These are phyloP conservation scores for Pongo pygmaeus DNA, from an alignment of 2,113 vertebrate genomes.

Conservation along the genomic window DNA sequence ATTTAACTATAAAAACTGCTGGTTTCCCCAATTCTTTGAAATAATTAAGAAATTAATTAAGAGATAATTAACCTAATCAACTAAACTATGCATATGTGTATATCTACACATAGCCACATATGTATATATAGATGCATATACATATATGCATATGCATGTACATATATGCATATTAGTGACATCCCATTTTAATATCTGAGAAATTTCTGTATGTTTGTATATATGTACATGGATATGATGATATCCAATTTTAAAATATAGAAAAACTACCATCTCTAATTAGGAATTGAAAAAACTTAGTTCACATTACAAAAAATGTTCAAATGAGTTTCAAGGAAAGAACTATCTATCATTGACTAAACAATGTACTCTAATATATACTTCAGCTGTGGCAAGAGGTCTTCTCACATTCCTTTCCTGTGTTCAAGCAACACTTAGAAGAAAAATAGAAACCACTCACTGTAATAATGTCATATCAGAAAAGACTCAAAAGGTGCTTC, in stretches of 20 bases:
- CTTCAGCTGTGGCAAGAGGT: constrained; percentile 7
- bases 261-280: not conserved
- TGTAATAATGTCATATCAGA: not conserved
- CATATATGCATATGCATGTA: not conserved
- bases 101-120: not conserved
- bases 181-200: constrained; percentile 7
- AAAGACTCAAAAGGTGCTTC: not conserved
- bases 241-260: constrained; percentile 33
- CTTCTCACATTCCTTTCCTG: constrained; percentile 32
- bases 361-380: not conserved
- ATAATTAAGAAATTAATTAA: not conserved
- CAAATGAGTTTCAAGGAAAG: constrained; percentile 17
- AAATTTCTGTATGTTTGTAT: not conserved
- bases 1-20: not conserved
- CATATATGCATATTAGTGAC: not conserved
- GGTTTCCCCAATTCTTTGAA: not conserved
- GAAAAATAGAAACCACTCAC: constrained; percentile 33
- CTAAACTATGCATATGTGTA: not conserved
- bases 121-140: not conserved
- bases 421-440: constrained; percentile 20
- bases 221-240: not conserved
- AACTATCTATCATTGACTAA: not conserved
- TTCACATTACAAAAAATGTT: not conserved
- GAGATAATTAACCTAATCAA: constrained; percentile 4
- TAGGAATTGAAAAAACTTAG: not conserved